Evolutionary conservation across 2,113 vertebrate genomes (phyloP).

Genomic region (Phodopus roborovskii): DNA sequence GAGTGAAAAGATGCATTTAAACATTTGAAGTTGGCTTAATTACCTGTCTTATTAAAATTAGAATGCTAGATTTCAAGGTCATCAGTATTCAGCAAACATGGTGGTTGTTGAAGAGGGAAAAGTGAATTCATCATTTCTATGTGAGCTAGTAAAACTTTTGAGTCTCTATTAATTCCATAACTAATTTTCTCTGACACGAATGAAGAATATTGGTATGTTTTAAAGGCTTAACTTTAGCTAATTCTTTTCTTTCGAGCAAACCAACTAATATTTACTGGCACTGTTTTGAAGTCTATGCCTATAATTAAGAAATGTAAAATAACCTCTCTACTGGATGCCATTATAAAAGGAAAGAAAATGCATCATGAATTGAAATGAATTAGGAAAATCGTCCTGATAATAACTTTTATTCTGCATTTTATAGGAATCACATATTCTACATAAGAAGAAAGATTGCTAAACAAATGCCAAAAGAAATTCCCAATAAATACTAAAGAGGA

Average conservation of each 20-base stretch:
- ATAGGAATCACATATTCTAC: not conserved
- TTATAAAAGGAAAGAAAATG: not conserved
- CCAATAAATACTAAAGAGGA: not conserved
- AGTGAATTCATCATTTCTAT: not conserved
- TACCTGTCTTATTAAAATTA: slow-evolving; percentile 65
- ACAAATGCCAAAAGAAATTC: not conserved
- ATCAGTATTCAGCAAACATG: slow-evolving; percentile 36
- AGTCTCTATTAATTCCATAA: not conserved
- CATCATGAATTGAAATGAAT: not conserved
- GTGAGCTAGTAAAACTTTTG: not conserved
- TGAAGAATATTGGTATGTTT: not conserved
- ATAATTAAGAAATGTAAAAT: not conserved
- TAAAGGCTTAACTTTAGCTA: not conserved
- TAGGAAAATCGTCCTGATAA: not conserved
- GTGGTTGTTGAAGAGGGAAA: not conserved
- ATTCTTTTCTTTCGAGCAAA: not conserved
- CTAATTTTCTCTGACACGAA: not conserved
- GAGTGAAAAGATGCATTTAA: slow-evolving; percentile 10
- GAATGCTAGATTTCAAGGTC: slow-evolving; percentile 56
- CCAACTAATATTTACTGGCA: not conserved
- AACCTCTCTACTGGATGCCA: not conserved
- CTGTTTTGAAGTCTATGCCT: not conserved
- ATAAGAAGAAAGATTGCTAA: not conserved
- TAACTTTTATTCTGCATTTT: not conserved
- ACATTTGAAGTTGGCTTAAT: slow-evolving; percentile 30